Evolutionary conservation across 2,797 vertebrate genomes (phyloP), one percentile per base, ranked within the genome.

Genomic region (Melanotaenia trifasciata): DNA sequence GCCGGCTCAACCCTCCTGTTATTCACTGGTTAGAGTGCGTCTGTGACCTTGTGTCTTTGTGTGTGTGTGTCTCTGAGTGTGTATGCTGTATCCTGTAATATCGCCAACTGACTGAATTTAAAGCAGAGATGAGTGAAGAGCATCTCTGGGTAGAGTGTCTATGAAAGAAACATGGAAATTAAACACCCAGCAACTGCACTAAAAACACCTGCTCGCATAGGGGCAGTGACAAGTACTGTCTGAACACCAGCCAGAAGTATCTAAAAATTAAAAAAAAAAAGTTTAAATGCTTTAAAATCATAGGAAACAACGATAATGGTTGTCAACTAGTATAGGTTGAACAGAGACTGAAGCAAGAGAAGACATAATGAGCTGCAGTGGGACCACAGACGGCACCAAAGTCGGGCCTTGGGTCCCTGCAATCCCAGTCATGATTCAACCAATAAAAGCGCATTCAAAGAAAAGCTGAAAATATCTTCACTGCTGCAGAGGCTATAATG

Each of bases 1-100:
- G 78, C 88, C 77, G 36, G 61, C 85, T 81, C 80, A 38, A 76
- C 76, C 84, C 83, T 81, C 78, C 87, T 81, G 81, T 84, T 92
- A 87, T 90, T 90, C 91, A 92, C 88, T 85, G 89, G 81, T 65
- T 80, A 76, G 70, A 84, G 78, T 82, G 82, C 78, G 85, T 79
- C 75, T 59, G 77, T 83, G 92, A 94, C 93, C 93, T 94, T 94
- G 92, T 80, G 78, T 88, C 43, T 66, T 43, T 20, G 56, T 53
- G 28, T 74, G 62, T 54, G 67, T 67, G 26, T 47, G 38, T 74
- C 33, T 53, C 45, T 74, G 62, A 57, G 72, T 65, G 64, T 64
- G 53, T 64, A 63, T 43, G 64, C 8, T 67, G 70, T 63, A 58
- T 67, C n/a, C 16, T 40, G 54, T n/a, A 61, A 64, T 43, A 28